Evolutionary conservation across 2,113 vertebrate species (phyloP), one percentile per base, ranked within the genome.

Genomic region (Equus przewalskii): DNA sequence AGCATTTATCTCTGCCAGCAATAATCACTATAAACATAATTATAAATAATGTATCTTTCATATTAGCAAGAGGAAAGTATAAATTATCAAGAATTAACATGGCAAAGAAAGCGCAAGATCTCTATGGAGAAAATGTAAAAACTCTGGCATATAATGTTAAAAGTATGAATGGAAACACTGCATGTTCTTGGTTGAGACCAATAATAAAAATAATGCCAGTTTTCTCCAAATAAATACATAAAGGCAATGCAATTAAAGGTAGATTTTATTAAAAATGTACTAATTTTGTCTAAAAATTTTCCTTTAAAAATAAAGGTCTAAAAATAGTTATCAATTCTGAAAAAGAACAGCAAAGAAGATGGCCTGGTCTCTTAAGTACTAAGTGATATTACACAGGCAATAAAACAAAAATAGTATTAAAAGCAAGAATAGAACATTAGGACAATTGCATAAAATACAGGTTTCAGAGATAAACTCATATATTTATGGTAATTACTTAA

Each of bases 11-110:
- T 69, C 58, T 58, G 76, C 19, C 36, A 76, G 60, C 65, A 82
- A 82, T 82, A 94, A 89, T 89, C n/a, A 36, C 24, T 30, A 62
- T 36, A 84, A 84, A 54, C 33, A 84, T 54, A 76, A 93, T 84
- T 41, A 30, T 30, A 93, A 84, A 73, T 76, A 65, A 64, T 54
- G 24, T 30, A 65, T 93, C 58, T 65, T 83, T 41, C 58, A 41
- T 84, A 75, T 93, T 84, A 84, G 11, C 58, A 84, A 76, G 24
- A 93, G 44, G 24, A 54, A 75, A 65, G 33, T 60, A 65, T 41
- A 41, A 65, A 41, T 64, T 82, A 81, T 22, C 58, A 82, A 82
- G 30, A 49, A 72, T 72, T 85, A 76, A 65, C 33, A 85, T 44
- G 8, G 24, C 24, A 30, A 46, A 60, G 7, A 69, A 73, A 14